A percentile compares a stretch with the other conserved stretches of the same genome.
These are phyloP conservation scores for Penaeus indicus DNA, from an alignment of 1,140 invertebrate species.

Conservation along the genomic window DNA sequence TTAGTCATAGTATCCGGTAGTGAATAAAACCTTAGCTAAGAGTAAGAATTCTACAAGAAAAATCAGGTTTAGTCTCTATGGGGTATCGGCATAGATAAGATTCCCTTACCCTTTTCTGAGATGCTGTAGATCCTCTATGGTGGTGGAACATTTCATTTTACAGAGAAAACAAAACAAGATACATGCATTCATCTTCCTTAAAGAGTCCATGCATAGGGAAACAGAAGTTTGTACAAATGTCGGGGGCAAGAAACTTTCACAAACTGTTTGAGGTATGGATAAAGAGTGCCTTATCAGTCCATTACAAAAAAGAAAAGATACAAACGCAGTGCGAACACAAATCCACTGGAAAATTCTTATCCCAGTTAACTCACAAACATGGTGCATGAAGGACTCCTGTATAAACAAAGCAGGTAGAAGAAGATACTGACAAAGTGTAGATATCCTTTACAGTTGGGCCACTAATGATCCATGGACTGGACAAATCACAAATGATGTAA, in stretches of 20 bases:
- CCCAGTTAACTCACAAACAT: slow-evolving; percentile 46
- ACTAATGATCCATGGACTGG: slow-evolving; percentile 37
- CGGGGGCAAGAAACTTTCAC: slow-evolving; percentile 21
- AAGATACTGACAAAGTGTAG: not conserved
- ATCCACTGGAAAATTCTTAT: slow-evolving; percentile 43
- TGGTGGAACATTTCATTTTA: not conserved
- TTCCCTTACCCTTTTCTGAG: too few species aligned
- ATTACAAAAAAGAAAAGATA: slow-evolving; percentile 26
- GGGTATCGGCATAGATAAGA: too few species aligned
- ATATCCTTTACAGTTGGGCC: slow-evolving; percentile 24
- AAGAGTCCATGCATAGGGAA: slow-evolving; percentile 46
- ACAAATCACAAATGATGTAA: not conserved
- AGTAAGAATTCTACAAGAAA: too few species aligned
- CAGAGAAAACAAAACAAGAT: slow-evolving; percentile 27
- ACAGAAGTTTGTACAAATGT: slow-evolving; percentile 41
- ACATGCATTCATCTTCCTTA: slow-evolving; percentile 36
- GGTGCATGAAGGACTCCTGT: slow-evolving; percentile 47
- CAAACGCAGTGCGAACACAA: slow-evolving; percentile 42
- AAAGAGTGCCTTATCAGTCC: slow-evolving; percentile 31
- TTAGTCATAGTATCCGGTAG: too few species aligned
- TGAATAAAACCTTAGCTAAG: too few species aligned
- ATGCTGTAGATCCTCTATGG: too few species aligned
- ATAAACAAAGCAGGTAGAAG: slow-evolving; percentile 26
- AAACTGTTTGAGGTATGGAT: slow-evolving; percentile 34
- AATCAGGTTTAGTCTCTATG: too few species aligned